A percentile compares a stretch with the other conserved stretches of the same genome.
These are phyloP conservation scores for Apostichopus japonicus DNA, from an alignment of 35 echinoderm and acorn worm genomes.

Conservation along the genomic window DNA sequence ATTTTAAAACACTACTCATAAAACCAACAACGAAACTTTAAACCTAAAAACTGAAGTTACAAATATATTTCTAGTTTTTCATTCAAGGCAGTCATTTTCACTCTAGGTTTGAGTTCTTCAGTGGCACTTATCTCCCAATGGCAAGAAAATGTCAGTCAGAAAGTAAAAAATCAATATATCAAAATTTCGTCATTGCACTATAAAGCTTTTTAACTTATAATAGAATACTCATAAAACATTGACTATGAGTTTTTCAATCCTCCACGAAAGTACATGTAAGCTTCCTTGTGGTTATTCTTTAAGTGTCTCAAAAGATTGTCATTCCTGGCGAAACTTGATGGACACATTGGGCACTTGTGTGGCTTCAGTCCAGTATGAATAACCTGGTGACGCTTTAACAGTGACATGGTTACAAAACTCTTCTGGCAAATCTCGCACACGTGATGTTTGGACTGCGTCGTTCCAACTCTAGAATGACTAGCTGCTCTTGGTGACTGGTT, in stretches of 20 bases:
- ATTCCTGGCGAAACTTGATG: slow-evolving; percentile 3
- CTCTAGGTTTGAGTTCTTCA: no score
- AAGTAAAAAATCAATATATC: no score
- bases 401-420: slow-evolving; percentile 11
- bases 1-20: no score
- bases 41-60: no score
- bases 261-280: slow-evolving; percentile 5
- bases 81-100: no score
- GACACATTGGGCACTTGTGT: slow-evolving; percentile 34
- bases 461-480: background rate
- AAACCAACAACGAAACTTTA: no score
- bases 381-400: slow-evolving; percentile 10
- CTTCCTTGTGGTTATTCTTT: slow-evolving; percentile 25
- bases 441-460: background rate
- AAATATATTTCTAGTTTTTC: no score
- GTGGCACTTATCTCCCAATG: no score
- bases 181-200: no score
- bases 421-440: slow-evolving; percentile 8
- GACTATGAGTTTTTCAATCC: slow-evolving; percentile 15
- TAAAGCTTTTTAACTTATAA: background rate
- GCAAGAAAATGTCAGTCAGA: no score
- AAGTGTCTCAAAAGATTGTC: slow-evolving; percentile 37
- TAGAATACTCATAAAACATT: background rate
- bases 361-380: slow-evolving; percentile 11
- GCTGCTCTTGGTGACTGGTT: background rate